Base-by-base conservation (phyloP, 2,888 invertebrate genomes). In the Leptinotarsa juncta region DNA sequence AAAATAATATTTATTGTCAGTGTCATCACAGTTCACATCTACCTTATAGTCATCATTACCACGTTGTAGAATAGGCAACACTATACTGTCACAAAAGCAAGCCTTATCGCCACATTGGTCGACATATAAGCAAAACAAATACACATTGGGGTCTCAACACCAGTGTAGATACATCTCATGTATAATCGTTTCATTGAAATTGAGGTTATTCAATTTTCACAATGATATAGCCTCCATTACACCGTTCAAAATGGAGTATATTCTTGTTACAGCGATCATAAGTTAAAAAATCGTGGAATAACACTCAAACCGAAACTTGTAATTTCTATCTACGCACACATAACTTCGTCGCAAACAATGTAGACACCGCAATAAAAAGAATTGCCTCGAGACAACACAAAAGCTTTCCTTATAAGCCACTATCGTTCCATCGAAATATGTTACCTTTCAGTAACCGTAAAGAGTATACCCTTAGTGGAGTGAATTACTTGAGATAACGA, bases 271-370 rank as follows among this genome's bases (percentile, higher is more conserved):
- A 1, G 51, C 7, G 10, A 32, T 32, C 32, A 62, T 62, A 32
- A 3, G 32, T 32, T 62, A 14, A 62, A 26, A 7, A 32, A 32
- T 42, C 62, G 62, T 67, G 53, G 48, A 69, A 51, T 66, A 70
- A 73, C 70, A 68, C 67, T 50, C 60, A 57, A 68, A 71, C 72
- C 72, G 62, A 72, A 75, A 72, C 67, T 70, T 67, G 57, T 70
- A 67, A 57, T 66, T 71, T 74, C 69, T 77, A 32, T 77, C 71
- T 71, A 66, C 71, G 51, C 42, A 53, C 62, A 62, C 62, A 72
- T 78, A 78, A 74, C 70, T 78, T 72, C 68, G 70, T 70, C 60
- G 78, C 66, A 72, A 78, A 78, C 78, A 78, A 78, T 78, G 74
- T 67, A 65, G 66, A 48, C 70, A 73, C 71, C 53, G 71, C 70